A percentile compares a stretch with the other conserved stretches of the same genome.
phyloP scores from a whole-genome alignment of 2,113 vertebrate species.

The Struthidea cinerea region DNA sequence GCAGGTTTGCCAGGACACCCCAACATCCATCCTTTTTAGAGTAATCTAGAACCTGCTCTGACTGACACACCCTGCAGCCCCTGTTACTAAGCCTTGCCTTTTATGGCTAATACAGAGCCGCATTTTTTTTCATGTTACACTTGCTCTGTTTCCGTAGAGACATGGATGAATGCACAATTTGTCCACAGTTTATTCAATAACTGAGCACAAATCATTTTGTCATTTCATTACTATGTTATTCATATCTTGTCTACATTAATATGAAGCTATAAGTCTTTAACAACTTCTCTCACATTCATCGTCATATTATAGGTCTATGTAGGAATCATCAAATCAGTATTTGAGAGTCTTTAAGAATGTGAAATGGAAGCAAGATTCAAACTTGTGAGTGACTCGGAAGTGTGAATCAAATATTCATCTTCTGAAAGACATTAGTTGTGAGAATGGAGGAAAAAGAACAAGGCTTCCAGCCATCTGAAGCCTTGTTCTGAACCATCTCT shows the following conservation, averaged over 20 bases:
- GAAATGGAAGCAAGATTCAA: background rate
- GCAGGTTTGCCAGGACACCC: too few relatives aligned
- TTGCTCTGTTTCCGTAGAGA: background rate
- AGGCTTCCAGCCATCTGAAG: background rate
- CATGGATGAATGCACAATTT: background rate
- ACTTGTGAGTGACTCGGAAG: background rate
- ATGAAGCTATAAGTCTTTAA: background rate
- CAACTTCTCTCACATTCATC: background rate
- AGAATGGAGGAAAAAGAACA: background rate
- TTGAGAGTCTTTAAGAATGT: background rate
- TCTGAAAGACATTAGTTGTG: background rate
- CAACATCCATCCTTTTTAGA: background rate
- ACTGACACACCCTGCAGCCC: background rate
- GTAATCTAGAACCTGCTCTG: background rate
- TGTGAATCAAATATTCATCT: background rate
- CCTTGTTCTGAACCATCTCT: background rate
- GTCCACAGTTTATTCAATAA: background rate
- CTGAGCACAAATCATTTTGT: background rate
- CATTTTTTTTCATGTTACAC: background rate
- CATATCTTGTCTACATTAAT: background rate
- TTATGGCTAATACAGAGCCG: background rate
- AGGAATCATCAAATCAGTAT: background rate
- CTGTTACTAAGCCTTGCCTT: background rate
- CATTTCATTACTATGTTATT: background rate
- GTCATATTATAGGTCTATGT: background rate